Conservation (phyloP, 2,888 invertebrate species). For the Drosophila ezoana region DNA sequence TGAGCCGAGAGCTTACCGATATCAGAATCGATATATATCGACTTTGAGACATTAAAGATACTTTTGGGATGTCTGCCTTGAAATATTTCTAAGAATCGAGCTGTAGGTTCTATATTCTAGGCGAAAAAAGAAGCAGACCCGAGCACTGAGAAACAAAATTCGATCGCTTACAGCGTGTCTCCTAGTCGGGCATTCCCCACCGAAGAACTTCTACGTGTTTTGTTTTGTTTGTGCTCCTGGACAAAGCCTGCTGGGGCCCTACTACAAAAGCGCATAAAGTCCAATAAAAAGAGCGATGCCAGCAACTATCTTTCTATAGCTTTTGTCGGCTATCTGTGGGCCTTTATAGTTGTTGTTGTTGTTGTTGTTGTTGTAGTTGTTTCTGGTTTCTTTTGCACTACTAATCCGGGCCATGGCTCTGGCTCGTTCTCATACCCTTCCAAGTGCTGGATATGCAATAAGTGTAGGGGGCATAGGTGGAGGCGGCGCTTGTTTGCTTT, state of each 20-base stretch:
- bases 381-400: slow-evolving; percentile 71
- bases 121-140: no score
- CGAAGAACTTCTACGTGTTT: not conserved
- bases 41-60: no score
- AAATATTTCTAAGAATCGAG: no score
- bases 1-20: no score
- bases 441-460: slow-evolving; percentile 17
- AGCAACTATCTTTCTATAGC: slow-evolving; percentile 77
- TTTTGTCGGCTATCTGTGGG: slow-evolving; percentile 71
- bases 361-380: slow-evolving; percentile 38
- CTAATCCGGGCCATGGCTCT: slow-evolving; percentile 72
- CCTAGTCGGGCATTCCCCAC: no score
- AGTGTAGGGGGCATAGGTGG: slow-evolving; percentile 10
- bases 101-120: no score
- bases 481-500: slow-evolving; percentile 74
- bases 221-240: slow-evolving; percentile 17
- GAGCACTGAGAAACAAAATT: no score
- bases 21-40: no score
- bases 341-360: slow-evolving; percentile 48
- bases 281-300: slow-evolving; percentile 77
- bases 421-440: slow-evolving; percentile 18
- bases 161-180: no score
- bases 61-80: no score
- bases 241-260: slow-evolving; percentile 44
- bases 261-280: slow-evolving; percentile 80